Evolutionary conservation across 2,113 vertebrate species (phyloP).

Genomic region (Rhynchomys soricoides): DNA sequence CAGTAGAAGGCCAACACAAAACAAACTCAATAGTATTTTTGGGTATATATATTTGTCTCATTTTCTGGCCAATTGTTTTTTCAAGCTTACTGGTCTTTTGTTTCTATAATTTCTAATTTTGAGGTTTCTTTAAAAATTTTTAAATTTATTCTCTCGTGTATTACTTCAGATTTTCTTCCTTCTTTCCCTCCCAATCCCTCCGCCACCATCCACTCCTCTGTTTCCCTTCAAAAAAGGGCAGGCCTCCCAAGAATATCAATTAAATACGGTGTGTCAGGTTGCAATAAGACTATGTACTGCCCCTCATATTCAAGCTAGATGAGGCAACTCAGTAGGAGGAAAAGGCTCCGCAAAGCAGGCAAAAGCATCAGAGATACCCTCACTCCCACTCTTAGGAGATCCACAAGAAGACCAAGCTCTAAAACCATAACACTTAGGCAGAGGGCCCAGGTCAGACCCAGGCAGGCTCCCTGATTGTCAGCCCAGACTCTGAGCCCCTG

Average conservation of each 20-base stretch:
- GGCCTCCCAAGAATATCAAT: not conserved
- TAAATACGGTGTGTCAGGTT: not conserved
- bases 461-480: not conserved
- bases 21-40: not conserved
- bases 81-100: not conserved
- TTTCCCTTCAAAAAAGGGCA: not conserved
- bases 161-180: not conserved
- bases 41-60: not conserved
- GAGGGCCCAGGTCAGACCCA: not conserved
- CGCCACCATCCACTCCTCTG: not conserved
- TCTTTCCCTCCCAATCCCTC: not conserved
- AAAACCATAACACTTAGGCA: not conserved
- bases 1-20: not conserved
- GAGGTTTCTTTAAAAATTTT: not conserved
- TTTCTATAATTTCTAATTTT: not conserved
- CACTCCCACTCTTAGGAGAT: not conserved
- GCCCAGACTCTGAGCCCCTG: not conserved
- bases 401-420: not conserved
- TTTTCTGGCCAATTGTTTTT: not conserved
- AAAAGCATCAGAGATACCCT: not conserved
- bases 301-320: not conserved
- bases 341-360: not conserved
- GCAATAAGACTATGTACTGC: not conserved
- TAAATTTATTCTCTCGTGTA: not conserved
- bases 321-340: not conserved